These are phyloP conservation scores for Magallana nippona DNA, from an alignment of 2,888 invertebrate genomes.

Conservation along the genomic window DNA sequence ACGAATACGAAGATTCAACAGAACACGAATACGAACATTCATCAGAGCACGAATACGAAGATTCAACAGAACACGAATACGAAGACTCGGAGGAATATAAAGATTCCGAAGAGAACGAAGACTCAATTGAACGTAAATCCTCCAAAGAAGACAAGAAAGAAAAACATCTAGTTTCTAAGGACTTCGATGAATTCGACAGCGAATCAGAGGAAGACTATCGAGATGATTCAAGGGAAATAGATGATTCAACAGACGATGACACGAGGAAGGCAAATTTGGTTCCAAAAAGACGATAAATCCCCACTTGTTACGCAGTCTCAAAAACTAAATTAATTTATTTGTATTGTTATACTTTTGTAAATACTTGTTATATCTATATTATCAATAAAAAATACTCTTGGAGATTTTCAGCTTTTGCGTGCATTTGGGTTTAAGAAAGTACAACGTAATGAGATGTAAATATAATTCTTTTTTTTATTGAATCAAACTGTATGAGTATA, in stretches of 20 bases:
- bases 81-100: not conserved
- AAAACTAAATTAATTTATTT: not conserved
- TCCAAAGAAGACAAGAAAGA: not conserved
- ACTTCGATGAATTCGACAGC: not conserved
- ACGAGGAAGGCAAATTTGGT: not conserved
- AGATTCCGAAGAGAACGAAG: too few species aligned
- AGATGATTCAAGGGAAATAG: constrained; percentile 2
- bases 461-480: too few species aligned
- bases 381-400: too few species aligned
- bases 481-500: too few species aligned
- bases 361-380: not conserved
- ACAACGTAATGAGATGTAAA: too few species aligned
- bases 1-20: not conserved
- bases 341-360: not conserved
- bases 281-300: not conserved
- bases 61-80: not conserved
- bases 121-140: not conserved
- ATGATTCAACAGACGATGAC: not conserved
- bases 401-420: too few species aligned
- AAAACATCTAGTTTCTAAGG: not conserved
- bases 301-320: too few species aligned
- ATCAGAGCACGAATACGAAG: not conserved
- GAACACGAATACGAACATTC: not conserved
- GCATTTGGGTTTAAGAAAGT: too few species aligned
- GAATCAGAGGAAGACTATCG: not conserved